Evolutionary conservation across 1,140 invertebrate species (phyloP), one percentile per base, ranked within the genome.

Genomic region (Lycorma delicatula): DNA sequence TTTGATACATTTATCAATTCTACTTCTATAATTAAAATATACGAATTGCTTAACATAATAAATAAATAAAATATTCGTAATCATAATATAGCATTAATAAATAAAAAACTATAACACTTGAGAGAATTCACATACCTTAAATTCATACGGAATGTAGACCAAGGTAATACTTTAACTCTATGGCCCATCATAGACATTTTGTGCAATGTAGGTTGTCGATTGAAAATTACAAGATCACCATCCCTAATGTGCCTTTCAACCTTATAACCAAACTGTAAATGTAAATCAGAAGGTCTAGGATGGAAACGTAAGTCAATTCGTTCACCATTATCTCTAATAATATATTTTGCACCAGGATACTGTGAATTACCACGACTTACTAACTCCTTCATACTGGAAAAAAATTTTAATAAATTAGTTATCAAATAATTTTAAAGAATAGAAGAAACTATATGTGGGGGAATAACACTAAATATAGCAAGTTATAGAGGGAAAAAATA

Each of bases 151-250:
- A 98, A 98, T 62, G 96, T 98, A 41, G 94, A 98, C 95, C 95
- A 98, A 0, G 95, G 94, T 44, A 98, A 72, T 4, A 98, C 91
- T 74, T 97, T 97, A 0, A 98, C 95, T 68, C 93, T 85, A 74
- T 99, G 97, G 63, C 97, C 97, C 97, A 99, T 99, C 97, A 99
- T 99, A 87, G 89, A 93, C 97, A 99, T 99, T 79, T 99, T 99
- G 74, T 99, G 97, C 0, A 99, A 80, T 1, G 97, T 99, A 0
- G 97, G 97, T 68, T 99, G 97, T 59, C 97, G 87, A 77, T 99
- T 99, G 79, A 99, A 99, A 62, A 99, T 96, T 27, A 99, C 93
- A 36, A 97, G 80, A 77, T 99, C 97, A 59, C 97, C 96, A 75
- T 99, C 96, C 41, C 93, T 82, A 69, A 99, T 91, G 76, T 99